Conservation (phyloP, 2,888 invertebrate species). For the Chloroclysta siterata region DNA sequence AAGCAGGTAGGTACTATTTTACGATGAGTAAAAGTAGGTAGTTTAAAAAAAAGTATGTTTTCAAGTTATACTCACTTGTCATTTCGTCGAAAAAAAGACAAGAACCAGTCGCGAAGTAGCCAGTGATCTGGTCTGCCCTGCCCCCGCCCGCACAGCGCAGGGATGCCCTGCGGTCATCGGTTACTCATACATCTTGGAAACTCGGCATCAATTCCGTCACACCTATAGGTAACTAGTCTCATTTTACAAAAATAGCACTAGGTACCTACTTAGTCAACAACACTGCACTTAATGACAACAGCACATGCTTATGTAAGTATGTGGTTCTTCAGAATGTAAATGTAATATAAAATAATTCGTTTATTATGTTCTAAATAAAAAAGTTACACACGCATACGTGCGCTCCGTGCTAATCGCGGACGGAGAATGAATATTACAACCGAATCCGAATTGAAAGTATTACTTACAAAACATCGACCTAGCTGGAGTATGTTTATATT, state of each 20-base stretch:
- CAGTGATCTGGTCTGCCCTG: conserved; percentile 56
- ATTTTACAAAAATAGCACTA: conserved; percentile 52
- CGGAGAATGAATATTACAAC: conserved; percentile 64
- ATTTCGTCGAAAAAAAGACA: conserved; percentile 53
- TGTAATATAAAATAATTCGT: background rate
- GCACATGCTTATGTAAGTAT: conserved; percentile 9
- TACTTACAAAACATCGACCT: conserved; percentile 61
- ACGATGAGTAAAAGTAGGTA: background rate
- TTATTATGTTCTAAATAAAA: conserved; percentile 32
- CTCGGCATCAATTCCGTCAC: conserved; percentile 64
- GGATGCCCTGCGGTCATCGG: conserved; percentile 76
- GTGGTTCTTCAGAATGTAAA: background rate
- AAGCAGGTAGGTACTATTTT: background rate
- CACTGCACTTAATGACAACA: conserved; percentile 45
- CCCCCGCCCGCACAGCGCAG: conserved; percentile 63
- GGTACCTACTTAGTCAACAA: conserved; percentile 41
- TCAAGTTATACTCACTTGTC: conserved; percentile 55
- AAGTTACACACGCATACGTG: conserved; percentile 55
- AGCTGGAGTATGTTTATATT: conserved; percentile 55
- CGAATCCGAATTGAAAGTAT: conserved; percentile 63
- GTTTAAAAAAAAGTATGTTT: background rate
- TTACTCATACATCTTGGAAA: conserved; percentile 75
- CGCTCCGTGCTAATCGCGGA: conserved; percentile 60
- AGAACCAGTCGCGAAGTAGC: conserved; percentile 51
- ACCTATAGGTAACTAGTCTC: conserved; percentile 57